Evolutionary conservation across 2,797 vertebrate species (phyloP), one percentile per base, ranked within the genome.

Genomic region (Momotus momota): DNA sequence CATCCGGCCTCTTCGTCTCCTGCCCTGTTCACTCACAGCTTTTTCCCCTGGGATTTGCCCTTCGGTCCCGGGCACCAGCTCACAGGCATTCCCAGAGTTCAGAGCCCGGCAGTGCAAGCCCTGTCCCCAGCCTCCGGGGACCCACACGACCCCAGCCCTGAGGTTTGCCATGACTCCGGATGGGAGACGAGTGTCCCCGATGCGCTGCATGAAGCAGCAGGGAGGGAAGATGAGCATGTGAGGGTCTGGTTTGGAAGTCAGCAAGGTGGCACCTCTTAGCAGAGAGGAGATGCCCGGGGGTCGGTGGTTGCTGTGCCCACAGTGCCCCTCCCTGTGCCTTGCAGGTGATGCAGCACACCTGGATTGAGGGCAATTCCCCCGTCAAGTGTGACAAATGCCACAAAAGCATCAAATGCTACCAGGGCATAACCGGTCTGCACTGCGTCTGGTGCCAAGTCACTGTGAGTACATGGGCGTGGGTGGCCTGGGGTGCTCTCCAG

Each of bases 361-460:
- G 99, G 99, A 99, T 99, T 23, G 99, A 99, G 97, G 99, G 99
- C 35, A 99, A 99, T 96, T 99, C 98, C 49, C 98, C 98, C 0
- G 98, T 98, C 82, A 99, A 99, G 96, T 99, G 99, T 6, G 99
- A 99, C 94, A 98, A 98, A 70, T 99, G 99, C 97, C 99, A 99
- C 97, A 98, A 99, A 91, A 99, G 98, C 98, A 99, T 99, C 98
- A 99, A 99, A 97, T 99, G 98, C 97, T 99, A 99, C 98, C 99
- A 99, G 98, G 98, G 99, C 85, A 98, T 99, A 95, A 99, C 99
- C 0, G 99, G 99, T 54, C 97, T 99, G 93, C 99, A 99, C 98
- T 99, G 99, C 26, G 99, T 99, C 90, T 99, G 99, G 99, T 99
- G 99, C 97, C 99, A 99, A 94, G 97, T 99, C 97, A 98, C 99